A percentile compares a stretch with the other conserved stretches of the same genome.
phyloP scores from a whole-genome alignment of 2,797 vertebrate species.

The Iguana delicatissima region DNA sequence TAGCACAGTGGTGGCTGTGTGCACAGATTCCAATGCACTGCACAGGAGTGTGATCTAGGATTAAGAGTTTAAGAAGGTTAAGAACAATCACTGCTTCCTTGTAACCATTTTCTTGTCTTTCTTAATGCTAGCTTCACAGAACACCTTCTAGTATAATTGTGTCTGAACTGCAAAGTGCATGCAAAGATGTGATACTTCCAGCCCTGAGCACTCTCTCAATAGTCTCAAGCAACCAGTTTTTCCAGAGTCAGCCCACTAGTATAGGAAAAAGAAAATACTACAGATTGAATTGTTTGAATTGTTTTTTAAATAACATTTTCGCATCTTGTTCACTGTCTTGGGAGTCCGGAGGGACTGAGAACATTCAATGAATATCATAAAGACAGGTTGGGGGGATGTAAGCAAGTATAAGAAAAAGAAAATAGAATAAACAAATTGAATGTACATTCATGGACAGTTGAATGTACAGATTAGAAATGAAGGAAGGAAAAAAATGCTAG shows the following conservation, averaged over 20 bases:
- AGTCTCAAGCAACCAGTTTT: not conserved
- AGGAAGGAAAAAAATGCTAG: not conserved
- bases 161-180: not conserved
- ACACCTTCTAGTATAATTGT: not conserved
- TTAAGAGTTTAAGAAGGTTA: not conserved
- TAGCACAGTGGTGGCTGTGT: not conserved
- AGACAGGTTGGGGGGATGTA: not conserved
- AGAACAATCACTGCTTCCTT: not conserved
- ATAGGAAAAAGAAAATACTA: not conserved
- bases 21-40: not conserved
- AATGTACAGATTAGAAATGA: not conserved
- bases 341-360: too few species aligned
- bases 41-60: not conserved
- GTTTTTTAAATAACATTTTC: too few species aligned
- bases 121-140: not conserved
- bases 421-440: not conserved
- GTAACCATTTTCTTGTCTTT: not conserved
- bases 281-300: not conserved
- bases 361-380: too few species aligned
- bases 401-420: not conserved
- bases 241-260: not conserved
- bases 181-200: not conserved
- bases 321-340: too few species aligned
- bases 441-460: not conserved
- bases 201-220: not conserved